Percentiles rank a stretch among this genome's conserved stretches.
Evolutionary conservation across 2,888 invertebrate genomes (phyloP).

Genomic region (Poecilus cupreus): DNA sequence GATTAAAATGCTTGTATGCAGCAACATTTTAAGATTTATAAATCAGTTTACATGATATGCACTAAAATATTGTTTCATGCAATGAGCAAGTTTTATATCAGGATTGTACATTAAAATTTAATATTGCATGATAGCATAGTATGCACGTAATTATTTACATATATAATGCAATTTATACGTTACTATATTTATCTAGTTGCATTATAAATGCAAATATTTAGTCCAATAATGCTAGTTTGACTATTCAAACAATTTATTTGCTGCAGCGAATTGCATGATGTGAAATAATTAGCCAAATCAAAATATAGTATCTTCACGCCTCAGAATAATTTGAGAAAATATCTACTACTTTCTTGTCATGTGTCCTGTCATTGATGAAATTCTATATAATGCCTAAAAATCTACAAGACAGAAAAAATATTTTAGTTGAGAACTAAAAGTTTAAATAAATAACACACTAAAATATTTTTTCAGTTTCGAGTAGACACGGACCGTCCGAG

Average conservation of each 20-base stretch:
- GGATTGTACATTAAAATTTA: background rate
- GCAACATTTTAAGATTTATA: too few relatives aligned
- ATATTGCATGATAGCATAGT: constrained; percentile 13
- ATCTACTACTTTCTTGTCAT: constrained; percentile 13
- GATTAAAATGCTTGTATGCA: background rate
- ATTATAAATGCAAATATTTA: background rate
- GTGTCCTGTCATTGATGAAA: constrained; percentile 26
- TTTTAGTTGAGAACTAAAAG: background rate
- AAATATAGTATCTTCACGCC: too few relatives aligned
- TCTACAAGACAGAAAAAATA: constrained; percentile 43
- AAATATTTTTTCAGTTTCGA: constrained; percentile 37
- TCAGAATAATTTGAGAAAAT: too few relatives aligned
- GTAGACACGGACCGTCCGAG: constrained; percentile 48
- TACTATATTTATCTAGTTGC: background rate
- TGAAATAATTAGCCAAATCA: background rate
- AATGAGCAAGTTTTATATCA: background rate
- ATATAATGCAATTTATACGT: constrained; percentile 5
- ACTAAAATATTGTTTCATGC: background rate
- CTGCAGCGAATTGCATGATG: too few relatives aligned
- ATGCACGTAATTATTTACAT: background rate
- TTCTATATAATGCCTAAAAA: constrained; percentile 38
- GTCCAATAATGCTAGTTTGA: too few relatives aligned
- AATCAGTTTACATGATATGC: constrained; percentile 14
- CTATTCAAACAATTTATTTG: background rate
- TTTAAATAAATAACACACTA: background rate